A percentile compares a stretch with the other conserved stretches of the same genome.
Evolutionary conservation across 2,113 vertebrate species (phyloP).

Genomic region (Lepisosteus oculatus): DNA sequence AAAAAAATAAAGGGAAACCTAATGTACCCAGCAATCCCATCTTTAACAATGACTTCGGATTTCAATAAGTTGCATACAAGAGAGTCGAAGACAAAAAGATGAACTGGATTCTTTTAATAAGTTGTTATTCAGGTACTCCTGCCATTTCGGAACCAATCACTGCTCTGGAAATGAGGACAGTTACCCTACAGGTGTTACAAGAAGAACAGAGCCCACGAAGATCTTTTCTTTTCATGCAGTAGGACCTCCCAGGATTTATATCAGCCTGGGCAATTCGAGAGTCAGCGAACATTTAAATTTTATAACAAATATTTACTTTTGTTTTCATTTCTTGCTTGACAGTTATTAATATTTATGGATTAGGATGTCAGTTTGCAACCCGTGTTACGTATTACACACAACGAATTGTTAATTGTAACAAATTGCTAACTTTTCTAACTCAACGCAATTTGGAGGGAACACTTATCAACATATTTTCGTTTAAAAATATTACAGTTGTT

Average conservation of each 20-base stretch:
- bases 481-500: too few relatives aligned
- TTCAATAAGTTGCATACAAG: constrained; percentile 33
- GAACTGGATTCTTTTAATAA: constrained; percentile 39
- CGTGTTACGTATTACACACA: too few relatives aligned
- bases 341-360: background rate
- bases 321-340: background rate
- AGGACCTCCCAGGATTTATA: background rate
- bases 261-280: too few relatives aligned
- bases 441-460: too few relatives aligned
- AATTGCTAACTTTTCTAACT: too few relatives aligned
- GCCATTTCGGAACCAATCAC: constrained; percentile 58
- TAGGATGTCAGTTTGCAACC: background rate
- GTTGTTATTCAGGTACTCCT: constrained; percentile 40
- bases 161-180: constrained; percentile 48
- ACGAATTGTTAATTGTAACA: too few relatives aligned
- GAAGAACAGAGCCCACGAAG: constrained; percentile 32
- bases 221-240: too few relatives aligned
- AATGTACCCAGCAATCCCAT: constrained; percentile 46
- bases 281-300: too few relatives aligned
- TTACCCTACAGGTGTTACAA: constrained; percentile 45
- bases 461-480: too few relatives aligned
- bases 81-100: constrained; percentile 25
- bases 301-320: too few relatives aligned
- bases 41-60: constrained; percentile 24
- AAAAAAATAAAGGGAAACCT: constrained; percentile 36